A percentile compares a stretch with the other conserved stretches of the same genome.
These are phyloP conservation scores for Ectemnius continuus DNA, from an alignment of 2,888 invertebrate species.

Conservation along the genomic window DNA sequence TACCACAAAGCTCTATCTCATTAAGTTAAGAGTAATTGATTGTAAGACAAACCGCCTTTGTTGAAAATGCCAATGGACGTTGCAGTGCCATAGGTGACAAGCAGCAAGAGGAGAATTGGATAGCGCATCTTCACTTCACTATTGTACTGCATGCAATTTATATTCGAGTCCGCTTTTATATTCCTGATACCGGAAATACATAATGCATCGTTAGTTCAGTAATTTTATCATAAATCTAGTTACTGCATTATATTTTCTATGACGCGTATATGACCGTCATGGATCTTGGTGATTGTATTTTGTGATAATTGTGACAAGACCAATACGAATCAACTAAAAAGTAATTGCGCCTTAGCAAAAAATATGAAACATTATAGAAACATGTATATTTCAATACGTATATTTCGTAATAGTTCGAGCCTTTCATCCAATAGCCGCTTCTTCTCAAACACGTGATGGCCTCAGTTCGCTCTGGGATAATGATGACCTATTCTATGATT, in stretches of 20 bases:
- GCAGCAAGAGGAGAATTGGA: constrained; percentile 31
- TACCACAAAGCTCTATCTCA: background rate
- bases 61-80: constrained; percentile 29
- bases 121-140: constrained; percentile 45
- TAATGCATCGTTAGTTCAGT: constrained; percentile 54
- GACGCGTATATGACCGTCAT: constrained; percentile 12
- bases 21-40: constrained; percentile 9
- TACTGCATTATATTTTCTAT: constrained; percentile 23
- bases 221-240: constrained; percentile 58
- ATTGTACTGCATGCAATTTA: constrained; percentile 21
- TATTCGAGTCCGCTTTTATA: constrained; percentile 47
- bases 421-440: too few species aligned
- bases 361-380: too few species aligned
- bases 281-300: too few species aligned
- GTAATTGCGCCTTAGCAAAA: too few species aligned
- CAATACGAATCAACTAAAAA: too few species aligned
- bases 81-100: constrained; percentile 29
- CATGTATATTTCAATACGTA: too few species aligned
- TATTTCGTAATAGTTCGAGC: too few species aligned
- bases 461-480: too few species aligned
- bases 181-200: constrained; percentile 57
- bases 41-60: constrained; percentile 40
- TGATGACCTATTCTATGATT: too few species aligned
- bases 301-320: too few species aligned
- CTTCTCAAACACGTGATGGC: too few species aligned